Conservation (phyloP, 2,888 invertebrate species). For the Mesorhabditis sp. region DNA sequence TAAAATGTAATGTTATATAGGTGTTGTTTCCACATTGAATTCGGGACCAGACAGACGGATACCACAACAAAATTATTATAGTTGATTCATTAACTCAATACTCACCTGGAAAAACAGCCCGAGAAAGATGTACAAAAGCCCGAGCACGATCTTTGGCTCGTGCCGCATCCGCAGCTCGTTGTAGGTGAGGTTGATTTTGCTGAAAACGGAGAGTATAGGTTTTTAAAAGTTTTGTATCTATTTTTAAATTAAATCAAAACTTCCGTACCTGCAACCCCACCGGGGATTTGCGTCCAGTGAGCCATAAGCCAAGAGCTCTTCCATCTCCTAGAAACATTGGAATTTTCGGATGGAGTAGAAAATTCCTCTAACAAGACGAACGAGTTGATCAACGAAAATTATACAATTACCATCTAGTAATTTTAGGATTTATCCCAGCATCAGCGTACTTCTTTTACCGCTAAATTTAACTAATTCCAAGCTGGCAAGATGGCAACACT, state of each 20-base stretch:
- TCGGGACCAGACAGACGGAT: too few species aligned
- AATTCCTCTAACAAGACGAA: neutral
- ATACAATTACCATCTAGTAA: too few species aligned
- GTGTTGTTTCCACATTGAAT: neutral
- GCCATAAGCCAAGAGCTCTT: neutral
- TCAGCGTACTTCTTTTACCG: too few species aligned
- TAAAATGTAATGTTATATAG: neutral
- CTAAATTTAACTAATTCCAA: too few species aligned
- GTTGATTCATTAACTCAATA: too few species aligned
- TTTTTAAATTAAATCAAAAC: neutral
- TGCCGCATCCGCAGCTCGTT: neutral
- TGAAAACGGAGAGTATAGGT: neutral
- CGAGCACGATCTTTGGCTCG: neutral
- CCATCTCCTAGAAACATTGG: neutral
- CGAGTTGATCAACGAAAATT: neutral
- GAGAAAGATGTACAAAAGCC: neutral
- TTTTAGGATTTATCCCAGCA: too few species aligned
- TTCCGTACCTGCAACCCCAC: neutral
- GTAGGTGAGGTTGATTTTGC: slow-evolving; percentile 2
- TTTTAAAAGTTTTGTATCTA: neutral
- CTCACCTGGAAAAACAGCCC: neutral
- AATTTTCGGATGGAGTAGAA: too few species aligned
- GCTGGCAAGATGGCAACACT: too few species aligned
- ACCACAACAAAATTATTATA: too few species aligned
- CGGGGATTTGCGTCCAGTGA: neutral